phyloP scores from a whole-genome alignment of 2,797 vertebrate genomes.

The Phataginus tetradactyla region DNA sequence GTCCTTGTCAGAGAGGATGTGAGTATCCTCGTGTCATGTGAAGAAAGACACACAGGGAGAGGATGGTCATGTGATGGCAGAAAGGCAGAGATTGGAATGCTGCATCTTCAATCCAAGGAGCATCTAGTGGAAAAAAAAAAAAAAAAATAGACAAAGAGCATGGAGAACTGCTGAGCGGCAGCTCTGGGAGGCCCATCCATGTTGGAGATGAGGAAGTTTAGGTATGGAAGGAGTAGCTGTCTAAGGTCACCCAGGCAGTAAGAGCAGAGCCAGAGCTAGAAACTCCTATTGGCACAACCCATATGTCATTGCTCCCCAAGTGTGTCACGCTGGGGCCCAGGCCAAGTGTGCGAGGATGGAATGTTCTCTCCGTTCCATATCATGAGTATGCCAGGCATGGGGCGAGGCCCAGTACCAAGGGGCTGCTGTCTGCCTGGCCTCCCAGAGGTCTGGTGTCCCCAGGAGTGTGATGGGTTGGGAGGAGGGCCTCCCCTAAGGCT shows the following conservation, averaged over 20 bases:
- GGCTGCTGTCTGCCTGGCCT: background rate
- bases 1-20: background rate
- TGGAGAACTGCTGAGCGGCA: background rate
- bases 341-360: background rate
- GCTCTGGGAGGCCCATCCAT: background rate
- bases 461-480: background rate
- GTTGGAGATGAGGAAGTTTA: background rate
- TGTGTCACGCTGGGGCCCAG: fast-evolving
- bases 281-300: background rate
- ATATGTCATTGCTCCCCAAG: background rate
- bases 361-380: background rate
- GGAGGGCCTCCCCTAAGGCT: background rate
- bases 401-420: background rate
- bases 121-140: background rate
- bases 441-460: background rate
- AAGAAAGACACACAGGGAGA: background rate
- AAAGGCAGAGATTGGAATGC: background rate
- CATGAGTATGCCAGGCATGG: fast-evolving
- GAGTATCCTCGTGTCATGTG: background rate
- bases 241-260: background rate
- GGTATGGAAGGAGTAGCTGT: background rate
- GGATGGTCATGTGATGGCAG: too few relatives aligned
- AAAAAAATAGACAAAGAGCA: background rate
- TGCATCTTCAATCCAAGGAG: background rate
- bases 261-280: background rate